Evolutionary conservation across 2,888 invertebrate genomes (phyloP).

Genomic region (Catocala fraxini): DNA sequence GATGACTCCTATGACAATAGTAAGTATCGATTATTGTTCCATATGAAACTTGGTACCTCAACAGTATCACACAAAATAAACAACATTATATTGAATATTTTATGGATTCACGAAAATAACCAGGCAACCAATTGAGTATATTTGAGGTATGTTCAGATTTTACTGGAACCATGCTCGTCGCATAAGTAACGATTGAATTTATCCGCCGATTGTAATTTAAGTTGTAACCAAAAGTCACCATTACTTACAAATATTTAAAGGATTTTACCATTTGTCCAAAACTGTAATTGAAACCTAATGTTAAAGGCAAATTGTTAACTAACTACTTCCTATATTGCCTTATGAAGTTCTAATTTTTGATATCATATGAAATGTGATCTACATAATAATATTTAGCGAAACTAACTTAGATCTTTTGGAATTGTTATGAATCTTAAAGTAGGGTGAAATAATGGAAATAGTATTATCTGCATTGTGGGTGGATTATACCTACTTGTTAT

Average conservation of each 20-base stretch:
- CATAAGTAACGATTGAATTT: constrained; percentile 46
- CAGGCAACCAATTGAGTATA: neutral
- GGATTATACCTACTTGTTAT: neutral
- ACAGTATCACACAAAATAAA: too few relatives aligned
- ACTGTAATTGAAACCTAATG: neutral
- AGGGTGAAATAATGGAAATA: constrained; percentile 7
- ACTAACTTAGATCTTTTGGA: constrained; percentile 27
- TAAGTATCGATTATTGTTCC: too few relatives aligned
- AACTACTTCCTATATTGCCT: constrained; percentile 19
- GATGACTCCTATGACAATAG: too few relatives aligned
- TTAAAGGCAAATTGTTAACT: neutral
- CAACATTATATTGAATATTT: too few relatives aligned
- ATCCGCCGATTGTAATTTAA: constrained; percentile 63
- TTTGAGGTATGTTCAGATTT: neutral
- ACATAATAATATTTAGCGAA: constrained; percentile 7
- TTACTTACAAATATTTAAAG: constrained; percentile 22
- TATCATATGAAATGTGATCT: constrained; percentile 46
- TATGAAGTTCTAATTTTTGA: constrained; percentile 22
- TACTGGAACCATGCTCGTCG: constrained; percentile 19
- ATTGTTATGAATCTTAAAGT: constrained; percentile 30
- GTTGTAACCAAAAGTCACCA: constrained; percentile 45
- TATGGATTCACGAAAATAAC: too few relatives aligned
- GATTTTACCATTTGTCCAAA: constrained; percentile 10
- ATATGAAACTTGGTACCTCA: too few relatives aligned
- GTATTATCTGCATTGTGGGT: constrained; percentile 15